Conservation (phyloP, 2,113 vertebrate species). For the Thunnus thynnus region DNA sequence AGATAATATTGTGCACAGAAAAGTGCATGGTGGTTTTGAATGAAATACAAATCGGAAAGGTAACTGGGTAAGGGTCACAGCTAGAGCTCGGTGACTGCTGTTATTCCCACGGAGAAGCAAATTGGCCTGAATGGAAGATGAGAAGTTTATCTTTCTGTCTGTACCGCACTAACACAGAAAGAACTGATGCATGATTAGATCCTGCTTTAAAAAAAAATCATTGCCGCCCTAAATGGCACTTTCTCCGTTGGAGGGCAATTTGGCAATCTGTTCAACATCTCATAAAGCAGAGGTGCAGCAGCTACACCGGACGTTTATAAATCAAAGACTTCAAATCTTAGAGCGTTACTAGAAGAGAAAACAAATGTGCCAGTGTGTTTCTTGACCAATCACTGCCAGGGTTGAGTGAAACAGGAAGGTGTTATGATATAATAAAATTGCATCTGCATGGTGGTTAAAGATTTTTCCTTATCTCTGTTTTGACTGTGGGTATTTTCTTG, state of each 20-base stretch:
- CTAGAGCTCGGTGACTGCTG: conserved; percentile 28
- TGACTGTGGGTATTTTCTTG: conserved; percentile 27
- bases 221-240: conserved; percentile 29
- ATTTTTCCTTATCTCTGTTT: conserved; percentile 37
- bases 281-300: conserved; percentile 45
- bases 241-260: conserved; percentile 48
- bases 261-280: conserved; percentile 52
- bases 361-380: conserved; percentile 30
- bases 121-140: conserved; percentile 49
- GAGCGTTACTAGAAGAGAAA: conserved; percentile 32
- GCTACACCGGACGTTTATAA: conserved; percentile 30
- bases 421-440: conserved; percentile 31
- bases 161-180: conserved; percentile 19
- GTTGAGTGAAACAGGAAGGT: background rate
- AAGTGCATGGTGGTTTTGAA: conserved; percentile 34
- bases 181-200: conserved; percentile 50
- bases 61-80: conserved; percentile 56
- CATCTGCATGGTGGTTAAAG: conserved; percentile 32
- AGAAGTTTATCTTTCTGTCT: conserved; percentile 50
- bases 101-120: conserved; percentile 52
- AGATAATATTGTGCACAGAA: conserved; percentile 37
- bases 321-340: conserved; percentile 43
- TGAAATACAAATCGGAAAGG: conserved; percentile 48
- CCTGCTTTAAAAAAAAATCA: conserved; percentile 29
- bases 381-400: conserved; percentile 41